Conservation (phyloP, 2,888 invertebrate species). For the Rhopalosiphum nymphaeae region DNA sequence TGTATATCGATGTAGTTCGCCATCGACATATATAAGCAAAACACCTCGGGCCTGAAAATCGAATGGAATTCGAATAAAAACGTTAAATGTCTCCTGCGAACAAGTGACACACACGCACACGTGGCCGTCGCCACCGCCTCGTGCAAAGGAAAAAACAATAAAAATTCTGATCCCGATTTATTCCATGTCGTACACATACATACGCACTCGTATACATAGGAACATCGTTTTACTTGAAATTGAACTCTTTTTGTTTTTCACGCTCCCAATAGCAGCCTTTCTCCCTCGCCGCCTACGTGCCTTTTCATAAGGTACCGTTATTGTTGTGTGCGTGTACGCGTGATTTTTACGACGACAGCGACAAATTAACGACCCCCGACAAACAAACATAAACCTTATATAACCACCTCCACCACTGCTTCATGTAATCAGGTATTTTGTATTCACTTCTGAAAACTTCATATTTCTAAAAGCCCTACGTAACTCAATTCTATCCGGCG, state of each 20-base stretch:
- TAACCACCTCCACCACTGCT: neutral
- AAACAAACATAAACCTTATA: constrained; percentile 54
- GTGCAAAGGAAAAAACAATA: constrained; percentile 55
- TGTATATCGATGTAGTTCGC: neutral
- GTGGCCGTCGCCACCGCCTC: neutral
- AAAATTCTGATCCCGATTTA: constrained; percentile 64
- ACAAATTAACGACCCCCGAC: constrained; percentile 53
- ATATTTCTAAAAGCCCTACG: constrained; percentile 54
- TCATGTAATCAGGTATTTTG: constrained; percentile 62
- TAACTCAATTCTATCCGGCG: constrained; percentile 49
- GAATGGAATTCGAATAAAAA: constrained; percentile 65
- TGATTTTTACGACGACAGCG: constrained; percentile 57
- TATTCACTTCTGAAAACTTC: constrained; percentile 61
- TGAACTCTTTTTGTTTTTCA: constrained; percentile 20
- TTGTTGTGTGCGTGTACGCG: constrained; percentile 1
- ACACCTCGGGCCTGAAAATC: constrained; percentile 50
- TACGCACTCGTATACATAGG: neutral
- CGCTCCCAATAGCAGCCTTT: neutral
- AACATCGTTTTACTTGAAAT: constrained; percentile 50
- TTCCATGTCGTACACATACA: constrained; percentile 45
- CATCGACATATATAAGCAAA: constrained; percentile 28
- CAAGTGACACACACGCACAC: constrained; percentile 31
- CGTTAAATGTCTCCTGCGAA: constrained; percentile 53
- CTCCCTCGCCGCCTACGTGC: neutral
- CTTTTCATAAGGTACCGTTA: constrained; percentile 21